A percentile compares a stretch with the other conserved stretches of the same genome.
Evolutionary conservation across 2,888 invertebrate species (phyloP).

Genomic region (Ptychoptera albimana): DNA sequence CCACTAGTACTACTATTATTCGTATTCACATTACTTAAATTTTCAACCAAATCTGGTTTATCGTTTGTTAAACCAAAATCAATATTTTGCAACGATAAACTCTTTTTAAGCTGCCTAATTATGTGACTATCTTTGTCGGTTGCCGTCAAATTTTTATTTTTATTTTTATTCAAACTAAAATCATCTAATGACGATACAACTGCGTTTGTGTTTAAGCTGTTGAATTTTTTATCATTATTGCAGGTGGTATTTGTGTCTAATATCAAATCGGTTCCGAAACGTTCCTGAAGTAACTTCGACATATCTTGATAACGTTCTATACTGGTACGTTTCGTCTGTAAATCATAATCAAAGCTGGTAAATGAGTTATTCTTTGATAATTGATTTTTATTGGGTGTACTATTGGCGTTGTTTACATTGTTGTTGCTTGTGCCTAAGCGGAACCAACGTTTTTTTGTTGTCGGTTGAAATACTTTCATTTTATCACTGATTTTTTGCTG

Average conservation of each 20-base stretch:
- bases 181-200: no score
- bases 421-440: constrained; percentile 33
- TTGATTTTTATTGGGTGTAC: neutral
- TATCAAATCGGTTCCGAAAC: constrained; percentile 35
- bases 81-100: constrained; percentile 6
- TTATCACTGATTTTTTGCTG: constrained; percentile 18
- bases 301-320: constrained; percentile 57
- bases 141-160: no score
- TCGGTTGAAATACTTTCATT: constrained; percentile 31
- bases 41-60: neutral
- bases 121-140: no score
- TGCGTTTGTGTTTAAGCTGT: no score
- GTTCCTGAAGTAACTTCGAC: constrained; percentile 52
- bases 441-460: constrained; percentile 49
- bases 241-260: neutral
- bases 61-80: neutral
- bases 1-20: neutral
- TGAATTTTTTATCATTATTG: neutral
- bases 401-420: constrained; percentile 19
- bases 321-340: constrained; percentile 47
- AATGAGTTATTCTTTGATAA: constrained; percentile 10
- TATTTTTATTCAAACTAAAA: no score
- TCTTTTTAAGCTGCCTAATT: constrained; percentile 1
- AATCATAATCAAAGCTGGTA: constrained; percentile 32
- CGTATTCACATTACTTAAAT: neutral